Evolutionary conservation across 2,797 vertebrate species (phyloP).

Genomic region (Peromyscus melanophrys): DNA sequence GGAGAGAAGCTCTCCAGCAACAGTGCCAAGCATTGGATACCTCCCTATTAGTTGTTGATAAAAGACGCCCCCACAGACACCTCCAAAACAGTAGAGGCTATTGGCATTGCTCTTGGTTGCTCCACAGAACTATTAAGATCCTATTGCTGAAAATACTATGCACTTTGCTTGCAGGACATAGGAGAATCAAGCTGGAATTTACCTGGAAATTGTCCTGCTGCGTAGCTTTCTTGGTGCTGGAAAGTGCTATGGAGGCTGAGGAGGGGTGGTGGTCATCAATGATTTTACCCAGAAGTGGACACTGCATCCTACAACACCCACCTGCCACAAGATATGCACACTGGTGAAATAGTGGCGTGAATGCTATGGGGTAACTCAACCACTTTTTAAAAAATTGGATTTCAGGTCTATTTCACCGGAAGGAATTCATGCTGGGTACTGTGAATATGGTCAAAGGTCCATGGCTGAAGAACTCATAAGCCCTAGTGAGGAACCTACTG

Average conservation of each 20-base stretch:
- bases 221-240: not conserved
- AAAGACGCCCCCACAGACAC: too few species aligned
- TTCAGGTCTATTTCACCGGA: not conserved
- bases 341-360: not conserved
- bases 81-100: not conserved
- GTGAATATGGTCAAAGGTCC: not conserved
- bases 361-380: not conserved
- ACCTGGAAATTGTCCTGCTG: not conserved
- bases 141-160: not conserved
- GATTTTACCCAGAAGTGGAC: not conserved
- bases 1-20: too few species aligned
- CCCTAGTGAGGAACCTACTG: not conserved
- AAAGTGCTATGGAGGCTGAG: not conserved
- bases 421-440: not conserved
- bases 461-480: not conserved
- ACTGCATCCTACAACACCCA: not conserved
- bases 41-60: too few species aligned
- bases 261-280: not conserved
- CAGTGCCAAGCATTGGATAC: too few species aligned
- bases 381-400: not conserved
- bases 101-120: not conserved
- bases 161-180: not conserved
- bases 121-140: not conserved
- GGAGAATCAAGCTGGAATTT: not conserved
- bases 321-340: not conserved